Evolutionary conservation across 2,113 vertebrate species (phyloP).

Genomic region (Myrmophylax atrothorax): DNA sequence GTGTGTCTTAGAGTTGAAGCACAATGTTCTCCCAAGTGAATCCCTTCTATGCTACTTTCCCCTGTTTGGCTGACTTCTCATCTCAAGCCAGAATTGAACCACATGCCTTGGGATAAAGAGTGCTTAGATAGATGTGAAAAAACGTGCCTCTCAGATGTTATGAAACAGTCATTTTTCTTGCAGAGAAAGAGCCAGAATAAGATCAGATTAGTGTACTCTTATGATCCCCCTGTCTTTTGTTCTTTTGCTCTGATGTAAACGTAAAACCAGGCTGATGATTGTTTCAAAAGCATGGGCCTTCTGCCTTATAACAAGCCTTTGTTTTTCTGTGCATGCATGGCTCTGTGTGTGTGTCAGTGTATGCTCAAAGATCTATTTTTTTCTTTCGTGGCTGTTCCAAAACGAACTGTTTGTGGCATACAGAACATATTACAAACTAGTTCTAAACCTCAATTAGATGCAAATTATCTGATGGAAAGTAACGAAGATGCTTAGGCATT

Average conservation of each 20-base stretch:
- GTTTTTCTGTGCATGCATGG: neutral
- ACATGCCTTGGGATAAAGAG: constrained; percentile 23
- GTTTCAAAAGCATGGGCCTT: neutral
- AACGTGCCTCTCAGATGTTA: neutral
- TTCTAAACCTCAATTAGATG: neutral
- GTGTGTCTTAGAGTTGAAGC: neutral
- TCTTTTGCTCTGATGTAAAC: neutral
- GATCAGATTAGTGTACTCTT: constrained; percentile 29
- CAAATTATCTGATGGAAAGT: neutral
- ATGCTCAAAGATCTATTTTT: neutral
- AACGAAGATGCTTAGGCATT: neutral
- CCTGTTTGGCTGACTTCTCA: neutral
- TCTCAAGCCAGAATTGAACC: constrained; percentile 6
- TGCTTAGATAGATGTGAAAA: neutral
- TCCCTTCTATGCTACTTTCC: neutral
- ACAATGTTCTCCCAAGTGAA: neutral
- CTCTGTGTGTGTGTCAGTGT: neutral
- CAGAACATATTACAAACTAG: neutral
- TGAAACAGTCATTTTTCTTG: neutral
- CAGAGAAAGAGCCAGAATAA: neutral
- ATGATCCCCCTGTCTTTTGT: constrained; percentile 16
- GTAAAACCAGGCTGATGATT: neutral
- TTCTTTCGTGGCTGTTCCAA: neutral
- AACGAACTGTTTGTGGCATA: neutral
- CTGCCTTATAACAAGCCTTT: neutral